A percentile compares a stretch with the other conserved stretches of the same genome.
Evolutionary conservation across 2,888 invertebrate genomes (phyloP).

Genomic region (Drosophila rubida): DNA sequence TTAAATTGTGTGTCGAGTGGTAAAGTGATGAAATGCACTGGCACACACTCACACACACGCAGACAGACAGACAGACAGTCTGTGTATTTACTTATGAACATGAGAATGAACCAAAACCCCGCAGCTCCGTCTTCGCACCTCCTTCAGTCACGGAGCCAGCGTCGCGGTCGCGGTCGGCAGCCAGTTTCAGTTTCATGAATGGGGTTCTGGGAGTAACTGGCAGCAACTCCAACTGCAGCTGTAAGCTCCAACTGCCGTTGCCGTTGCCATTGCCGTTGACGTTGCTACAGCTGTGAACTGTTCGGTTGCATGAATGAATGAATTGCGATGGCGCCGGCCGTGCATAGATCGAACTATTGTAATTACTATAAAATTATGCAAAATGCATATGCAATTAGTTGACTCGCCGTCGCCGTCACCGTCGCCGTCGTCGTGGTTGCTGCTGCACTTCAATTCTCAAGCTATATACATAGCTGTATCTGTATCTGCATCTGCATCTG

Average conservation of each 20-base stretch:
- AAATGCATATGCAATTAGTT: slow-evolving; percentile 67
- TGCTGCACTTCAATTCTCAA: slow-evolving; percentile 17
- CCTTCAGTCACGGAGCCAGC: slow-evolving; percentile 15
- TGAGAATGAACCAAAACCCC: slow-evolving; percentile 39
- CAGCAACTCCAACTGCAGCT: slow-evolving; percentile 11
- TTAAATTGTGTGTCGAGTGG: slow-evolving; percentile 41
- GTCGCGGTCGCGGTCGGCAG: slow-evolving; percentile 9
- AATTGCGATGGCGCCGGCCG: slow-evolving; percentile 53
- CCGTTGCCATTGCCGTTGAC: not conserved
- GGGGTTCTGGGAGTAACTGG: slow-evolving; percentile 30
- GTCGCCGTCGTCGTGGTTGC: not conserved
- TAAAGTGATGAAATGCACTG: slow-evolving; percentile 55
- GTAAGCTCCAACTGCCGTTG: slow-evolving; percentile 3
- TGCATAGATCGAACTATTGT: slow-evolving; percentile 70
- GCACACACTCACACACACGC: slow-evolving; percentile 12
- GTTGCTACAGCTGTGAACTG: slow-evolving; percentile 15
- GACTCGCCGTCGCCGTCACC: not conserved
- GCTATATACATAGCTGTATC: not conserved
- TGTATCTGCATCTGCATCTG: slow-evolving; percentile 12
- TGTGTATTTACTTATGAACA: slow-evolving; percentile 29
- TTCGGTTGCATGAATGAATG: slow-evolving; percentile 67
- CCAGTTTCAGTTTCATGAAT: slow-evolving; percentile 54
- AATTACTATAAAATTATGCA: slow-evolving; percentile 77
- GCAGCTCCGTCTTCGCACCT: slow-evolving; percentile 1
- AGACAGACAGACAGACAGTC: not conserved